Evolutionary conservation across 2,888 invertebrate species (phyloP).

Genomic region (Papilio elwesi): DNA sequence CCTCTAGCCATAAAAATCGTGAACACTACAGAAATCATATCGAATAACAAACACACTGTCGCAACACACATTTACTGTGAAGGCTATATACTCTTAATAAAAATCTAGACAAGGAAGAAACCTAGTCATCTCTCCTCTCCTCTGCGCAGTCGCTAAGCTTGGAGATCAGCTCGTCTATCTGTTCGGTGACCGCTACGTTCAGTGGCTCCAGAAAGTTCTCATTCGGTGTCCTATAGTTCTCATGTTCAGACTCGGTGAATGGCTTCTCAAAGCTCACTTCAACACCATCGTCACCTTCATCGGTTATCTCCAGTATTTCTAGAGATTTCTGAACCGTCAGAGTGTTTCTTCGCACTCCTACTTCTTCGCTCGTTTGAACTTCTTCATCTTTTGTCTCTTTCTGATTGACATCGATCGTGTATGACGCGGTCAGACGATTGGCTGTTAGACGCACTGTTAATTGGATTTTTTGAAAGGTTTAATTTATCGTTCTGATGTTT

Average conservation of each 20-base stretch:
- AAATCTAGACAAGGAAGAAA: conserved; percentile 37
- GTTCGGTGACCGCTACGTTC: conserved; percentile 69
- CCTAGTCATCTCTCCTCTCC: conserved; percentile 54
- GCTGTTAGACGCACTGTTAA: conserved; percentile 43
- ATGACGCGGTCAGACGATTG: conserved; percentile 53
- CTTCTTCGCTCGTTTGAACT: conserved; percentile 57
- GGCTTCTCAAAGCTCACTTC: conserved; percentile 71
- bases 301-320: conserved; percentile 67
- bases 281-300: conserved; percentile 55
- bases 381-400: conserved; percentile 62
- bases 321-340: conserved; percentile 64
- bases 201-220: conserved; percentile 70
- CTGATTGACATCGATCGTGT: conserved; percentile 48
- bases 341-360: conserved; percentile 50
- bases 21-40: background rate
- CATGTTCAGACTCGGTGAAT: conserved; percentile 66
- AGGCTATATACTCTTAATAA: too few species aligned
- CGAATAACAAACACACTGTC: background rate
- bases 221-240: conserved; percentile 70
- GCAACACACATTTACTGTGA: too few species aligned
- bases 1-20: conserved; percentile 5
- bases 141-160: conserved; percentile 69
- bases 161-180: conserved; percentile 74
- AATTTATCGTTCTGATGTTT: too few species aligned
- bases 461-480: background rate